phyloP scores from a whole-genome alignment of 2,797 vertebrate species.

The Leucoraja ocellata region DNA sequence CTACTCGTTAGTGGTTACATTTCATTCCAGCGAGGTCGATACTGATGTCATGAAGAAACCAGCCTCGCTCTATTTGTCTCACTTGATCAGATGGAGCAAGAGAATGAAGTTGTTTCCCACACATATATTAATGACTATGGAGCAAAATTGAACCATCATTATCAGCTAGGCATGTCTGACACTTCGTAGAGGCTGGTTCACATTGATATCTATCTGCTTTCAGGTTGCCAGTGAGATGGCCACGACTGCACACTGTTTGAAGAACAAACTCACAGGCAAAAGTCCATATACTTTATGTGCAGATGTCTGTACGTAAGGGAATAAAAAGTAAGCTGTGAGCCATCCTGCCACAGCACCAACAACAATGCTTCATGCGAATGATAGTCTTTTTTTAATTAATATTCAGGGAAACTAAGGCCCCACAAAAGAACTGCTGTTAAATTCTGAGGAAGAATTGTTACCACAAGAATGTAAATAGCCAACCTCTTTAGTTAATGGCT shows the following conservation, averaged over 20 bases:
- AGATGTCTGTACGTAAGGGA: background rate
- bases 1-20: conserved; percentile 8
- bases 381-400: background rate
- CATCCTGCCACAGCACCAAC: background rate
- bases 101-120: background rate
- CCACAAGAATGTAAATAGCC: background rate
- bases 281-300: conserved; percentile 1
- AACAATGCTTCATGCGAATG: background rate
- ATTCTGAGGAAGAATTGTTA: conserved; percentile 23
- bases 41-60: background rate
- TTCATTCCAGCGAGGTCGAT: background rate
- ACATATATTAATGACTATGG: conserved; percentile 11
- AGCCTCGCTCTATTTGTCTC: background rate
- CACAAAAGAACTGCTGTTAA: conserved; percentile 3
- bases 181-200: background rate
- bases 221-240: background rate
- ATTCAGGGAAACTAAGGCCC: background rate
- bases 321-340: background rate
- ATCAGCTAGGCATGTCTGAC: background rate
- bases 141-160: conserved; percentile 6
- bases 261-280: background rate
- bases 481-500: background rate
- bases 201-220: background rate
- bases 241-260: background rate
- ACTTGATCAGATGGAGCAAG: background rate